Base-by-base conservation (phyloP, 2,888 invertebrate species). In the Maniola hyperantus region DNA sequence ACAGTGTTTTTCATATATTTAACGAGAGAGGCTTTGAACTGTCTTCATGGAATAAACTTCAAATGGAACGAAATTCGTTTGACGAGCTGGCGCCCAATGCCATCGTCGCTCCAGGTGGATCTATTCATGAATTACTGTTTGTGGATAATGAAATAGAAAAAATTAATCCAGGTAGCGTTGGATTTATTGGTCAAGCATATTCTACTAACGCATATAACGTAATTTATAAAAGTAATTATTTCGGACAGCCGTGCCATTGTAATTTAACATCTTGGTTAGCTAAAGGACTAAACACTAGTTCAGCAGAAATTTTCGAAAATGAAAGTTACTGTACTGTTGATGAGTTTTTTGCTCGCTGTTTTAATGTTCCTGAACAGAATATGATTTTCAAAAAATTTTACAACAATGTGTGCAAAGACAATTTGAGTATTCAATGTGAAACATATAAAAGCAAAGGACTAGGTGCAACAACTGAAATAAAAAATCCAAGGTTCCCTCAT, bases 21-120 rank as follows among this genome's bases (percentile, higher is more conserved):
- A 89, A 91, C 64, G 85, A 91, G 10, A 89, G 88, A 65, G 95
- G 95, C n/a, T 93, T 96, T 65, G 91, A 92, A 33, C 83, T 96
- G n/a, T 91, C 93, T 46, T 93, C 94, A 8, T 96, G 95, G 94
- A 95, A 94, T 77, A 93, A 87, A 74, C 88, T 96, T 36, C 82
- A 85, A 57, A 93, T 96, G 75, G 93, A 94, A 72, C 89, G 93
- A 75, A 96, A 96, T 79, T 92, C 94, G 10, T 96, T 96, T 79
- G 91, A 93, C 60, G 87, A 88, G 51, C 81, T 96, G 26, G 92
- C 93, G 34, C 74, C 88, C 1, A 87, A 93, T 68, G 94, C 94
- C 7, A 93, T 95, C 73, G 83, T 86, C 1, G 90, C 91, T 8
- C 87, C 85, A 20, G 88, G 82, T 75, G 88, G 74, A 77, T 91